Conservation (phyloP, 92 coral and sea anemone species). For the Porites divaricata region DNA sequence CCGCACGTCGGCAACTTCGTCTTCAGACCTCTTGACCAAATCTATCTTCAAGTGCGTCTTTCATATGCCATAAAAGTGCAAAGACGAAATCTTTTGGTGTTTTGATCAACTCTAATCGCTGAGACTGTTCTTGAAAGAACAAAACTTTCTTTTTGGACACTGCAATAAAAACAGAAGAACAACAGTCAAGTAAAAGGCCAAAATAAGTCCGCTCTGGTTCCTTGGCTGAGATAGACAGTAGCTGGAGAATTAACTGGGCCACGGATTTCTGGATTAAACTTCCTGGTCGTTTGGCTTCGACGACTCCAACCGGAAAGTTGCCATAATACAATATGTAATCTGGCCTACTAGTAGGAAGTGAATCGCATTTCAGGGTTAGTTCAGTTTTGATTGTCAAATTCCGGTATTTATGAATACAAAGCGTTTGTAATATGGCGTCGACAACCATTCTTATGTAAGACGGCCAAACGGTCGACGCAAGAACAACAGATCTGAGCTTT, state of each 20-base stretch:
- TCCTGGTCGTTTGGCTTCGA: conserved; percentile 26
- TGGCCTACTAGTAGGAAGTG: conserved; percentile 10
- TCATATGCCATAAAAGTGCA: too few relatives aligned
- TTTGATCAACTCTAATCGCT: too few relatives aligned
- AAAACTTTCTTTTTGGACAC: too few relatives aligned
- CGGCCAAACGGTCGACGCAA: too few relatives aligned
- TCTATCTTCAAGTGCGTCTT: too few relatives aligned
- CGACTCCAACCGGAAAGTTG: conserved; percentile 20
- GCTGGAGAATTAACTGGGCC: conserved; percentile 21
- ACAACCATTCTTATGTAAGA: conserved; percentile 11
- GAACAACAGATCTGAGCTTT: too few relatives aligned
- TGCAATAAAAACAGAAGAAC: too few relatives aligned
- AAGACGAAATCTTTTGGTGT: too few relatives aligned
- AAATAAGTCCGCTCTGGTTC: neutral
- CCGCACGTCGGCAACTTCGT: too few relatives aligned
- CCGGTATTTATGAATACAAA: neutral
- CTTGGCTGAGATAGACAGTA: neutral
- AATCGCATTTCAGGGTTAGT: neutral
- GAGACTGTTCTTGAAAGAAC: too few relatives aligned
- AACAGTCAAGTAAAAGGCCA: too few relatives aligned
- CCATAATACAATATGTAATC: conserved; percentile 11
- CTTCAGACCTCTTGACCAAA: too few relatives aligned
- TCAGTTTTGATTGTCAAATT: neutral
- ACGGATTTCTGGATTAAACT: neutral
- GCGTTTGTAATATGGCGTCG: conserved; percentile 15